Percentiles rank a stretch among this genome's conserved stretches.
phyloP scores from a whole-genome alignment of 1,140 invertebrate genomes.

The Temnothorax nylanderi region DNA sequence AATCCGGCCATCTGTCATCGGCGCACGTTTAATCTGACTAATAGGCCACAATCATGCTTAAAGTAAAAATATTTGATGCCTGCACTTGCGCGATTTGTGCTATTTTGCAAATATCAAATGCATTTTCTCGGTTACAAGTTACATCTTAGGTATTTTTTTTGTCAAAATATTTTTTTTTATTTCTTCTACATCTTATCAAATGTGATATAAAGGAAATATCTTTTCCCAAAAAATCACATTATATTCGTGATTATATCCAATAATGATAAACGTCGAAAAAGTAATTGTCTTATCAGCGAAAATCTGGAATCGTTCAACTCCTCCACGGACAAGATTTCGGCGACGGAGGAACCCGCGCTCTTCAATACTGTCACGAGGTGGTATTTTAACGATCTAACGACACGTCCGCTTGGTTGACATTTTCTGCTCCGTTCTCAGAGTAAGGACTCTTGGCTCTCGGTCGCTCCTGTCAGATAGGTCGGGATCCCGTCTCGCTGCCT shows the following conservation, averaged over 20 bases:
- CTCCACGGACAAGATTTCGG: constrained; percentile 48
- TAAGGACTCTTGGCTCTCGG: constrained; percentile 3
- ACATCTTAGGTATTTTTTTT: constrained; percentile 37
- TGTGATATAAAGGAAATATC: background rate
- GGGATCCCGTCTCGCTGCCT: constrained; percentile 66
- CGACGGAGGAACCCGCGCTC: constrained; percentile 10
- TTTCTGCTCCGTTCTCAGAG: constrained; percentile 29
- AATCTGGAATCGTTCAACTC: constrained; percentile 35
- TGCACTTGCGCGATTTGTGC: background rate
- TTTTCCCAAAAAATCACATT: background rate
- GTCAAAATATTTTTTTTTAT: constrained; percentile 56
- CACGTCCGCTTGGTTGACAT: constrained; percentile 63
- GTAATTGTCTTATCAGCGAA: constrained; percentile 59
- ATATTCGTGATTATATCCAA: background rate
- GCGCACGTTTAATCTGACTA: constrained; percentile 62
- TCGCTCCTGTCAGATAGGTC: constrained; percentile 72
- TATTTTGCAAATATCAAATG: background rate
- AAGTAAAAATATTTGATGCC: background rate
- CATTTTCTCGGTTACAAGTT: background rate
- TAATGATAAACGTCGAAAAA: constrained; percentile 61
- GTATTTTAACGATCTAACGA: constrained; percentile 76
- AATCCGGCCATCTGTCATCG: constrained; percentile 75
- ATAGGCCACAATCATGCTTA: background rate
- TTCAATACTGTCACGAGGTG: constrained; percentile 52
- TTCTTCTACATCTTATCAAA: background rate